These are phyloP conservation scores for Aphrocallistes beatrix DNA, from an alignment of 37 sponge, comb jelly and placozoan species.

Conservation along the genomic window DNA sequence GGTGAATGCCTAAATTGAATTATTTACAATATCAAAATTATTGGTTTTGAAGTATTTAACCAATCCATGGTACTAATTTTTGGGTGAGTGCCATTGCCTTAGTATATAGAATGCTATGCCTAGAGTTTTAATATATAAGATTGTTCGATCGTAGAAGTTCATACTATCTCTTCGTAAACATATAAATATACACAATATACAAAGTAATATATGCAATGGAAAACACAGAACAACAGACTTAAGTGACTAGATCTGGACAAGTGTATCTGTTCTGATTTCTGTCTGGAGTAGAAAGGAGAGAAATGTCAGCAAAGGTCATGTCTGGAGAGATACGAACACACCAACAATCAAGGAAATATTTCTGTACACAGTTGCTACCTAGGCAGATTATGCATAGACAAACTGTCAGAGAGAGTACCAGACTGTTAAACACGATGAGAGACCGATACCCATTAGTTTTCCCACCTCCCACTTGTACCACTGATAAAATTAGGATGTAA, in stretches of 20 bases:
- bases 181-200: too few species aligned
- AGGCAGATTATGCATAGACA: neutral
- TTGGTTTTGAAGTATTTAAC: too few species aligned
- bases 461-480: neutral
- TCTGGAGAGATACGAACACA: neutral
- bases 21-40: too few species aligned
- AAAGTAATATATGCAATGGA: too few species aligned
- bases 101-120: too few species aligned
- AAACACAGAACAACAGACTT: too few species aligned
- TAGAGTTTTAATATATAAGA: too few species aligned
- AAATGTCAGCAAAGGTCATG: neutral
- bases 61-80: too few species aligned
- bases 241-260: neutral
- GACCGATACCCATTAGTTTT: neutral
- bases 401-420: neutral
- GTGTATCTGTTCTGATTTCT: neutral
- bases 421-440: neutral
- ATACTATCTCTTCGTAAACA: too few species aligned
- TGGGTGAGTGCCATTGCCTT: too few species aligned
- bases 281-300: neutral
- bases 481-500: neutral
- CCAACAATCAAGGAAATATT: slow-evolving; percentile 5
- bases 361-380: slow-evolving; percentile 10
- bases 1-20: too few species aligned
- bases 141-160: too few species aligned